Evolutionary conservation across 2,888 invertebrate genomes (phyloP).

Genomic region (Eupithecia abbreviata): DNA sequence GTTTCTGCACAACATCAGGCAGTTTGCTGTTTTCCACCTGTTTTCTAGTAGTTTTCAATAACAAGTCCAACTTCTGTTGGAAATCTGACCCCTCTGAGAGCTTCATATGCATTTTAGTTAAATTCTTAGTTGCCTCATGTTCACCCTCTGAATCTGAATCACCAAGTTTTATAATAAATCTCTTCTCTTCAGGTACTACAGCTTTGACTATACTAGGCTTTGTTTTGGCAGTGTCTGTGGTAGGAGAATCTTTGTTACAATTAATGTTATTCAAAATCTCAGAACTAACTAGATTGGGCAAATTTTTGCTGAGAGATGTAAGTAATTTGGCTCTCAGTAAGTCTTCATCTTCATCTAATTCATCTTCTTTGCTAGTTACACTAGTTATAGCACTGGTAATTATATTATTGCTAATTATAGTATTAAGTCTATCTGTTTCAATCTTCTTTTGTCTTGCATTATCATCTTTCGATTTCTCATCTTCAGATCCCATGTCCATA

Average conservation of each 20-base stretch:
- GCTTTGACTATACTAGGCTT: constrained; percentile 26
- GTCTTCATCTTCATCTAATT: constrained; percentile 85
- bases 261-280: constrained; percentile 53
- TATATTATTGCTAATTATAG: constrained; percentile 10
- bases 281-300: constrained; percentile 70
- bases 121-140: constrained; percentile 79
- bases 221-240: constrained; percentile 26
- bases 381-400: constrained; percentile 37
- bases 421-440: constrained; percentile 32
- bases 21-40: constrained; percentile 69
- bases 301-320: constrained; percentile 84
- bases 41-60: constrained; percentile 74
- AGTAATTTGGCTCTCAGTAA: constrained; percentile 84
- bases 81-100: constrained; percentile 74
- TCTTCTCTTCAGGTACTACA: constrained; percentile 62
- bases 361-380: constrained; percentile 57
- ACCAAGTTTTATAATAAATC: constrained; percentile 74
- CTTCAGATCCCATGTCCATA: constrained; percentile 80
- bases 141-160: constrained; percentile 81
- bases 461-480: constrained; percentile 67
- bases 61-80: constrained; percentile 74
- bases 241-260: constrained; percentile 42
- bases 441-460: constrained; percentile 39
- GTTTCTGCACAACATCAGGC: constrained; percentile 64
- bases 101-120: constrained; percentile 80